These are phyloP conservation scores for Taeniopygia guttata DNA, from an alignment of 2,797 vertebrate species.

Conservation along the genomic window DNA sequence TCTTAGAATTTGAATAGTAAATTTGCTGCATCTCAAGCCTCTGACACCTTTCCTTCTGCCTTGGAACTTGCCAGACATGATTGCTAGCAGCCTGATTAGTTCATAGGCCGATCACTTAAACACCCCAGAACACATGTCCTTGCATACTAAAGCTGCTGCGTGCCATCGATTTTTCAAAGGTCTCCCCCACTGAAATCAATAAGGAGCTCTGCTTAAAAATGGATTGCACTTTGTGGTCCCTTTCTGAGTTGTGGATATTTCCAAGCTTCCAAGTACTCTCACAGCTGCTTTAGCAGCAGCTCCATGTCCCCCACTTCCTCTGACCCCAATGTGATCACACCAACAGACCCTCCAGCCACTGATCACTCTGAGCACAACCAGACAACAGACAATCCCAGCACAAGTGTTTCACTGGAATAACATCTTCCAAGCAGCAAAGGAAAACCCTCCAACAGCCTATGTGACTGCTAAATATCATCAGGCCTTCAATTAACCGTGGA, in stretches of 20 bases:
- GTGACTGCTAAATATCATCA: not conserved
- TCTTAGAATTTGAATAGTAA: not conserved
- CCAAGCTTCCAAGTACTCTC: not conserved
- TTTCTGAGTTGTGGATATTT: not conserved
- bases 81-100: not conserved
- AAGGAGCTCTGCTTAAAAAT: slow-evolving; percentile 28
- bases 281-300: not conserved
- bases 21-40: not conserved
- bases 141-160: slow-evolving; percentile 7
- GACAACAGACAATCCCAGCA: not conserved
- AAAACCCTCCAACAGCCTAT: not conserved
- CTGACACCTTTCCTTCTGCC: not conserved
- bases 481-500: not conserved
- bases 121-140: not conserved
- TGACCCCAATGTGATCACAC: not conserved
- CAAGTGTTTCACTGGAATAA: not conserved
- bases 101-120: not conserved
- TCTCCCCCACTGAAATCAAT: slow-evolving; percentile 48
- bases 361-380: fast-evolving
- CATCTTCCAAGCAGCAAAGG: not conserved
- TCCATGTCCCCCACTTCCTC: not conserved
- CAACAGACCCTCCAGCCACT: not conserved
- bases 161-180: slow-evolving; percentile 29
- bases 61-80: not conserved
- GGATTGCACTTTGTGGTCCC: slow-evolving; percentile 1